A percentile compares a stretch with the other conserved stretches of the same genome.
phyloP scores from a whole-genome alignment of 2,113 vertebrate genomes.

The Lepus americanus region DNA sequence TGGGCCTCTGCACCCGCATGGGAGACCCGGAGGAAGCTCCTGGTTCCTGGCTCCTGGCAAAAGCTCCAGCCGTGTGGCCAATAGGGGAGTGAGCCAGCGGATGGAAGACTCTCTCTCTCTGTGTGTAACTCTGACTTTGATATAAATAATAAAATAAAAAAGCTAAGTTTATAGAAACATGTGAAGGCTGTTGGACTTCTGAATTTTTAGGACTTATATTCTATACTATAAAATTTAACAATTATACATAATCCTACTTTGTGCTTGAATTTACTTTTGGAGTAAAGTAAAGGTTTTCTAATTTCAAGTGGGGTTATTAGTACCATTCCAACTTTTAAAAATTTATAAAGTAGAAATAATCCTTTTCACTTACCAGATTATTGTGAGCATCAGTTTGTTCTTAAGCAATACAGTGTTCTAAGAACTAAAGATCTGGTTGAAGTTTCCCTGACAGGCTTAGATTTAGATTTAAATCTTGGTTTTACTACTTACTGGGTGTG shows the following conservation, averaged over 20 bases:
- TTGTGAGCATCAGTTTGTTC: neutral
- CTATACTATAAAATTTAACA: neutral
- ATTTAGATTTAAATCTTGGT: neutral
- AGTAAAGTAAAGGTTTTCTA: neutral
- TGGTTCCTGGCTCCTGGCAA: too few relatives aligned
- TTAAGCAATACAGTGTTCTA: neutral
- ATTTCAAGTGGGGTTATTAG: neutral
- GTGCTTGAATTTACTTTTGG: neutral
- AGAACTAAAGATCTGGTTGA: neutral
- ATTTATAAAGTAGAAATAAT: neutral
- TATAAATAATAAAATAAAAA: neutral
- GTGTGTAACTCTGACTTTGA: too few relatives aligned
- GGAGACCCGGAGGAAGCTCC: too few relatives aligned
- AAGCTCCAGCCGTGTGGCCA: too few relatives aligned
- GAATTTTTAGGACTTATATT: conserved; percentile 7
- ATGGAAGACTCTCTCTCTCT: too few relatives aligned
- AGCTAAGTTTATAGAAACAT: neutral
- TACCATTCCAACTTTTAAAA: neutral
- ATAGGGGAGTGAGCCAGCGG: too few relatives aligned
- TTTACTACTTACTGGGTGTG: neutral
- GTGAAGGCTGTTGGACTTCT: neutral
- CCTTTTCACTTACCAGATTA: neutral
- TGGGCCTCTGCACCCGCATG: too few relatives aligned
- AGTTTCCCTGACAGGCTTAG: neutral
- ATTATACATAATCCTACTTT: neutral